These are phyloP conservation scores for Microdon myrmicae DNA, from an alignment of 2,888 invertebrate species.

Conservation along the genomic window DNA sequence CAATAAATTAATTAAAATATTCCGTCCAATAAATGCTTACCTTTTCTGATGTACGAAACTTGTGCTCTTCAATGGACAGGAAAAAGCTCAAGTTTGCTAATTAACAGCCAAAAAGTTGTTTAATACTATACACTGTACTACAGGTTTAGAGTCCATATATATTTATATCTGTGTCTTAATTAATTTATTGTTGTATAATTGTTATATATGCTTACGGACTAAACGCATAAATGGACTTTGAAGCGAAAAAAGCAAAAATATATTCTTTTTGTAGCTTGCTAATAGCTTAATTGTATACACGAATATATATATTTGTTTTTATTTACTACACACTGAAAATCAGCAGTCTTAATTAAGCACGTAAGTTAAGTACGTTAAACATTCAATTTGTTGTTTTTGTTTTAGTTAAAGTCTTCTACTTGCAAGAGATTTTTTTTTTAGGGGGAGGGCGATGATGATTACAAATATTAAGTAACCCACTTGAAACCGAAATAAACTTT, in stretches of 20 bases:
- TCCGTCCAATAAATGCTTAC: constrained; percentile 23
- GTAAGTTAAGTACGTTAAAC: constrained; percentile 27
- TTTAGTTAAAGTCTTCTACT: constrained; percentile 18
- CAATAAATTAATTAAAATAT: not conserved
- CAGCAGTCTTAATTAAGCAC: constrained; percentile 52
- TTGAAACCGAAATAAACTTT: constrained; percentile 66
- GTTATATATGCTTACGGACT: constrained; percentile 54
- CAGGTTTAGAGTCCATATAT: too few species aligned
- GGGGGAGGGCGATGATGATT: constrained; percentile 26
- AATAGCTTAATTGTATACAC: constrained; percentile 38
- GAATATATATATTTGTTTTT: constrained; percentile 10
- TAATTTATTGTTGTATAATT: constrained; percentile 25
- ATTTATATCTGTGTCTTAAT: constrained; percentile 19
- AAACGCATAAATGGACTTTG: constrained; percentile 59
- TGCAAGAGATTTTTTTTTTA: too few species aligned
- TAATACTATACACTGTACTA: too few species aligned
- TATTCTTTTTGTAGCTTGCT: constrained; percentile 33
- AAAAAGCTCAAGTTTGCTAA: constrained; percentile 54
- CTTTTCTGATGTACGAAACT: constrained; percentile 24
- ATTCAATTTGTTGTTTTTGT: constrained; percentile 9
- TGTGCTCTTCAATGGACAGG: constrained; percentile 55
- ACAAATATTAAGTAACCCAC: constrained; percentile 45
- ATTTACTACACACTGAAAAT: constrained; percentile 43
- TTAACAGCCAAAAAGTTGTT: constrained; percentile 33
- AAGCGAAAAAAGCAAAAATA: constrained; percentile 48